These are phyloP conservation scores for Acrossocheilus wenchowensis DNA, from an alignment of 2,797 vertebrate genomes.

Conservation along the genomic window DNA sequence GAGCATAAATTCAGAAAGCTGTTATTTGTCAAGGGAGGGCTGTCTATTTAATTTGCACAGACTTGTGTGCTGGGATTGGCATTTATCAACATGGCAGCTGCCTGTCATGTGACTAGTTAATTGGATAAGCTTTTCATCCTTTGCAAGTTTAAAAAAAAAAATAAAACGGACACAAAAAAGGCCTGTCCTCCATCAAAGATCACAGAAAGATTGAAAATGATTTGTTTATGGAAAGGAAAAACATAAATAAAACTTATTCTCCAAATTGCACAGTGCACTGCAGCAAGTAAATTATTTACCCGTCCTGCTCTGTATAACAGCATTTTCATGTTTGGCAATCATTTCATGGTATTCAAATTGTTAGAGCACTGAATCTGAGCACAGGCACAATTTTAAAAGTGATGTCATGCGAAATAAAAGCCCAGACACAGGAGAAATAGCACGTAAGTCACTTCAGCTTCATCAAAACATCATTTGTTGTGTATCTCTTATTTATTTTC, in stretches of 20 bases:
- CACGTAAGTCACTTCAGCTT: constrained; percentile 67
- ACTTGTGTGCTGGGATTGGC: constrained; percentile 31
- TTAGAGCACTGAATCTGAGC: constrained; percentile 60
- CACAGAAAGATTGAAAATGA: neutral
- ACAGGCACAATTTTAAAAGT: constrained; percentile 60
- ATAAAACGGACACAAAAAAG: neutral
- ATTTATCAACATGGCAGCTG: constrained; percentile 58
- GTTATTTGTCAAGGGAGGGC: constrained; percentile 52
- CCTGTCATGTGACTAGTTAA: constrained; percentile 50
- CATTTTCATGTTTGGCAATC: constrained; percentile 5
- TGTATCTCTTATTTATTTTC: constrained; percentile 73
- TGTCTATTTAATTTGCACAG: constrained; percentile 58
- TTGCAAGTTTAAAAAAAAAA: neutral
- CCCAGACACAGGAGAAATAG: constrained; percentile 57
- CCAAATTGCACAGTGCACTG: neutral
- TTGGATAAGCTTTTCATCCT: constrained; percentile 49
- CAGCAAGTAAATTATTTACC: constrained; percentile 8
- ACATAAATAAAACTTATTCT: constrained; percentile 12
- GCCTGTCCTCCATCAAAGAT: constrained; percentile 20
- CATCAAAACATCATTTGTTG: constrained; percentile 74
- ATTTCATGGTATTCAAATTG: constrained; percentile 12
- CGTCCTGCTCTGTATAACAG: constrained; percentile 12
- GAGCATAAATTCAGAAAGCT: constrained; percentile 54
- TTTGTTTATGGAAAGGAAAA: neutral
- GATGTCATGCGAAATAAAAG: constrained; percentile 76